Base-by-base conservation (phyloP, 2,888 invertebrate species). In the Epistrophella euchroma region DNA sequence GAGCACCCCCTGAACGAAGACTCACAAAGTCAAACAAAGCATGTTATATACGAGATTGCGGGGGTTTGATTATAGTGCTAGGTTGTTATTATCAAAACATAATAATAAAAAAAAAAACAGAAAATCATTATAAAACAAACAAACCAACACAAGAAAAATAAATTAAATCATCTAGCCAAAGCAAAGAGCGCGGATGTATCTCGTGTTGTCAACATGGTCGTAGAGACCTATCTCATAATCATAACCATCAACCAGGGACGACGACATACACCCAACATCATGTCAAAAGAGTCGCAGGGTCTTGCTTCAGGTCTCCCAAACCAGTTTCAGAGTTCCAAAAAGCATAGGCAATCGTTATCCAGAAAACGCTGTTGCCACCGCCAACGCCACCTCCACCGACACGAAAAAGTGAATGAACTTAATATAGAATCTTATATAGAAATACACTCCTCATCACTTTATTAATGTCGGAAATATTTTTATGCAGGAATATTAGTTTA, bases 341-440 rank as follows among this genome's bases (percentile, higher is more conserved):
- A 64, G 17, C 32, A 66, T 25, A 58, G 37, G 19, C 62, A 62
- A 43, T 43, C 43, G 25, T 28, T 32, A 40, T 22, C 43, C 19
- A 58, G 19, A 13, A 7, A 58, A 43, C 25, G 25, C 9, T n/a
- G 52, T 15, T 50, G 50, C 35, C 32, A 37, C 9, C 47, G 19
- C 47, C 66, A 28, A 15, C 45, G 28, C 32, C 43, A 25, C 50
- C 68, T 25, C n/a, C 25, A 43, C 25, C 45, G 19, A 28, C 40
- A 50, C 17, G 37, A 56, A 75, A 45, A 60, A 73, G 85, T 77
- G 85, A 81, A 85, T 85, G 85, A 85, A 85, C 85, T 85, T 76
- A 66, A 80, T 72, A 62, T 28, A 52, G 19, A 47, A 66, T 66
- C 66, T 66, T 66, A 32, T 64, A 35, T 66, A 32, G 45, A 35